A percentile compares a stretch with the other conserved stretches of the same genome.
Evolutionary conservation across 2,113 vertebrate genomes (phyloP).

Genomic region (Cryptomyrus ogoouensis): DNA sequence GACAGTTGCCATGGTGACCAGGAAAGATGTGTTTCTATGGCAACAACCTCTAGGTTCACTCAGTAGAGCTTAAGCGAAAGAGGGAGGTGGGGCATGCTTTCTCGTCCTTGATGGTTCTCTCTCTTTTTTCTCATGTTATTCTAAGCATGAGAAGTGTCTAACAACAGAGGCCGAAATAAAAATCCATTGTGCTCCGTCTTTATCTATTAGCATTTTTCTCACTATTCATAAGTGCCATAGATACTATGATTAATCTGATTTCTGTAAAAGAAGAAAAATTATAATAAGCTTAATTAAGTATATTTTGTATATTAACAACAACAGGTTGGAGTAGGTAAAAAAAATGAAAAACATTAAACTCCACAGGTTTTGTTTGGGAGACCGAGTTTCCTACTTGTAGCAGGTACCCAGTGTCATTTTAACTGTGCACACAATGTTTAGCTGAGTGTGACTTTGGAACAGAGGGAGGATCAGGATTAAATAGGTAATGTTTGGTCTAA

Average conservation of each 20-base stretch:
- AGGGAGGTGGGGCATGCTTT: not conserved
- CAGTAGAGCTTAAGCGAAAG: conserved; percentile 27
- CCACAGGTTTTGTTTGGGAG: not conserved
- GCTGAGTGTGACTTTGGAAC: not conserved
- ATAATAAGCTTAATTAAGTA: not conserved
- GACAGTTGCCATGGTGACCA: conserved; percentile 54
- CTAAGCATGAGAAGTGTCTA: not conserved
- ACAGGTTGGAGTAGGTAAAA: not conserved
- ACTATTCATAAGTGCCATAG: not conserved
- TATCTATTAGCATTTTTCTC: not conserved
- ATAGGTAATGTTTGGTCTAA: not conserved
- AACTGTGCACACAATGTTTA: not conserved
- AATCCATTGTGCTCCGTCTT: not conserved
- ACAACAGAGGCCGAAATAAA: not conserved
- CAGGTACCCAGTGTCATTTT: not conserved
- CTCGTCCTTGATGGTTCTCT: conserved; percentile 2
- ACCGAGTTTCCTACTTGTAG: not conserved
- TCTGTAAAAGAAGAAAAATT: not conserved
- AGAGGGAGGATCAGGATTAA: not conserved
- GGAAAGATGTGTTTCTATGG: conserved; percentile 46
- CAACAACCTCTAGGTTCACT: conserved; percentile 43
- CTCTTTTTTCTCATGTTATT: not conserved
- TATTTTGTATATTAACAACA: not conserved
- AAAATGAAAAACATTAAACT: not conserved
- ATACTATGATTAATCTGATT: not conserved